phyloP scores from a whole-genome alignment of 2,797 vertebrate species.

The Oryzias dopingdopingensis region DNA sequence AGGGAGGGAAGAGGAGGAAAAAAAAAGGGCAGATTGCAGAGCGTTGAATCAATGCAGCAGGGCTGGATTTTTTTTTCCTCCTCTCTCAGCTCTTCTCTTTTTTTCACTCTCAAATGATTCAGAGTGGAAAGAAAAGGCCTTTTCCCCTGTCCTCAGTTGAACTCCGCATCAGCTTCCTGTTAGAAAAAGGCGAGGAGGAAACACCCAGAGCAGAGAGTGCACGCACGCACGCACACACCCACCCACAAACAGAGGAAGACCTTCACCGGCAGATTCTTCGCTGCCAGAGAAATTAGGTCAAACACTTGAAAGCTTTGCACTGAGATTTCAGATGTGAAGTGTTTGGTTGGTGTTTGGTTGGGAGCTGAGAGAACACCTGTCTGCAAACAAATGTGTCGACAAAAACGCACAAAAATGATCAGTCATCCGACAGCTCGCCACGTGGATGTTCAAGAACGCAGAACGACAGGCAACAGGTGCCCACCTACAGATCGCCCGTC shows the following conservation, averaged over 20 bases:
- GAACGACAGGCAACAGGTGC: slow-evolving; percentile 36
- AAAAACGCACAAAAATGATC: slow-evolving; percentile 22
- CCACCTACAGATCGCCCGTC: slow-evolving; percentile 46
- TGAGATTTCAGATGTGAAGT: slow-evolving; percentile 58
- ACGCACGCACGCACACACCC: slow-evolving; percentile 34
- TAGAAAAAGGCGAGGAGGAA: slow-evolving; percentile 79
- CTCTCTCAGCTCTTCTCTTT: slow-evolving; percentile 23
- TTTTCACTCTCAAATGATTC: slow-evolving; percentile 74
- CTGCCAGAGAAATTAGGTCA: slow-evolving; percentile 83
- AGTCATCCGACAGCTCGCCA: slow-evolving; percentile 29
- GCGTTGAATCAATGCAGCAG: slow-evolving; percentile 77
- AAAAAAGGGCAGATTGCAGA: slow-evolving; percentile 79
- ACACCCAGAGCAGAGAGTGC: slow-evolving; percentile 75
- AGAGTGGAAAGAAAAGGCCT: slow-evolving; percentile 82
- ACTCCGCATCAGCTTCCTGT: slow-evolving; percentile 86
- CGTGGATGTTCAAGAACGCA: slow-evolving; percentile 32
- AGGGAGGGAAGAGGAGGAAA: slow-evolving; percentile 12
- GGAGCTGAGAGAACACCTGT: slow-evolving; percentile 23
- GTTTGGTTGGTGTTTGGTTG: slow-evolving; percentile 38
- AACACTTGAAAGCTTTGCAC: slow-evolving; percentile 76
- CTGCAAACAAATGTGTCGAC: slow-evolving; percentile 30
- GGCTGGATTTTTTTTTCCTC: slow-evolving; percentile 60
- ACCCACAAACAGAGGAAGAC: slow-evolving; percentile 71
- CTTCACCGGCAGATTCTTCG: slow-evolving; percentile 77
- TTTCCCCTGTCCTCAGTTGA: slow-evolving; percentile 89